phyloP scores from a whole-genome alignment of 2,797 vertebrate genomes.

The Mycteria americana region DNA sequence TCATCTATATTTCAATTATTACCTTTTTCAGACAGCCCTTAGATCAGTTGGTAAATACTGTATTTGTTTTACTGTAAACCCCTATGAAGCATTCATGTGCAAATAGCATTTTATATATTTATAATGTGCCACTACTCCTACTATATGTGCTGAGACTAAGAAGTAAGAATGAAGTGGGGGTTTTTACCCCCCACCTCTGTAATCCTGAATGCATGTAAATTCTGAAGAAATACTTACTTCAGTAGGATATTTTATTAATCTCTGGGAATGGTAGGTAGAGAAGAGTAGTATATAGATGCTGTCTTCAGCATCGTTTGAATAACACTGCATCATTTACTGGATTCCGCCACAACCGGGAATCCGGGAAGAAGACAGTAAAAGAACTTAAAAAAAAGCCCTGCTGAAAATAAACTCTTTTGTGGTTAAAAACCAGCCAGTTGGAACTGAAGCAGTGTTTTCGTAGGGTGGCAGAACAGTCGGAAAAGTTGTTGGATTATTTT shows the following conservation, averaged over 20 bases:
- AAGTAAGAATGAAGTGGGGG: background rate
- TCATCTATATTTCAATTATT: background rate
- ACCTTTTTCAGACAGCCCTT: background rate
- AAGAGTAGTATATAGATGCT: background rate
- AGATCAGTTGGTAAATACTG: background rate
- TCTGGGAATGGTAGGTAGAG: background rate
- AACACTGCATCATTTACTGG: conserved; percentile 38
- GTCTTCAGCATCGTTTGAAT: background rate
- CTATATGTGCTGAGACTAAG: background rate
- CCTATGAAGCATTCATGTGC: background rate
- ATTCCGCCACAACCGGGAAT: conserved; percentile 44
- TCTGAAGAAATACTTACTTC: conserved; percentile 10
- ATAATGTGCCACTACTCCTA: background rate
- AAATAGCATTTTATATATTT: conserved; percentile 29
- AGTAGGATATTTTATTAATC: background rate
- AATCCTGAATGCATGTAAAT: background rate
- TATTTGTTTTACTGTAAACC: background rate
- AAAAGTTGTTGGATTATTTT: conserved; percentile 73
- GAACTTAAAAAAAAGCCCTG: conserved; percentile 33
- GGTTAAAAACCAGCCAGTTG: conserved; percentile 73
- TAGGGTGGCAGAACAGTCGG: conserved; percentile 69
- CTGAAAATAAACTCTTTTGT: conserved; percentile 72
- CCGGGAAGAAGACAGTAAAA: conserved; percentile 55
- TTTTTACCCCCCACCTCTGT: background rate
- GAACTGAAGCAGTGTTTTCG: conserved; percentile 69